These are phyloP conservation scores for Drosophila mimica DNA, from an alignment of 2,888 invertebrate species.

Conservation along the genomic window DNA sequence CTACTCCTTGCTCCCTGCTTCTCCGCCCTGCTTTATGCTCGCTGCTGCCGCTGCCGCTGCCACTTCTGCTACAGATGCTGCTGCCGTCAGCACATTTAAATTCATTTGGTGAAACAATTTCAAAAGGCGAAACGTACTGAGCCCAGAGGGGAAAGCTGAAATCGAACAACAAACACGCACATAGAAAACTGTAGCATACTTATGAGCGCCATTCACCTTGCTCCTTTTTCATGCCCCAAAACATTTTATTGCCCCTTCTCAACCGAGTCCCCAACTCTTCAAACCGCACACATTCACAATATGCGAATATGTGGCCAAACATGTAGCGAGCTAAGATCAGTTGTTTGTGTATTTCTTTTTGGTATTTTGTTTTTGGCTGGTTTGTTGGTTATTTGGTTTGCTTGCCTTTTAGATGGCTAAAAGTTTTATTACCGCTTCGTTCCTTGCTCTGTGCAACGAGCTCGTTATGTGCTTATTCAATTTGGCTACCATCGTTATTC, in stretches of 20 bases:
- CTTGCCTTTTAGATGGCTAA: conserved; percentile 54
- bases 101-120: conserved; percentile 77
- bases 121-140: conserved; percentile 41
- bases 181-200: conserved; percentile 72
- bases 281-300: conserved; percentile 15
- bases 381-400: conserved; percentile 40
- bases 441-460: conserved; percentile 57
- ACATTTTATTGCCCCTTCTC: conserved; percentile 62
- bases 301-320: conserved; percentile 34
- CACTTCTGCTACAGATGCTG: conserved; percentile 33
- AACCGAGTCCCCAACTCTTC: not conserved
- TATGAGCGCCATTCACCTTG: conserved; percentile 69
- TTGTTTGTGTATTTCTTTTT: conserved; percentile 11
- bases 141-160: conserved; percentile 32
- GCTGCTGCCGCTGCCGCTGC: not conserved
- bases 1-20: no score
- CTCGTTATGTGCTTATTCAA: conserved; percentile 80
- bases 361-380: conserved; percentile 19
- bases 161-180: conserved; percentile 19
- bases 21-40: not conserved
- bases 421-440: conserved; percentile 76
- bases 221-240: conserved; percentile 45
- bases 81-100: conserved; percentile 76
- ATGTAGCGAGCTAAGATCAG: conserved; percentile 74
- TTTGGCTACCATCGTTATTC: conserved; percentile 52